These are phyloP conservation scores for Struthio camelus DNA, from an alignment of 2,113 vertebrate genomes.

Conservation along the genomic window DNA sequence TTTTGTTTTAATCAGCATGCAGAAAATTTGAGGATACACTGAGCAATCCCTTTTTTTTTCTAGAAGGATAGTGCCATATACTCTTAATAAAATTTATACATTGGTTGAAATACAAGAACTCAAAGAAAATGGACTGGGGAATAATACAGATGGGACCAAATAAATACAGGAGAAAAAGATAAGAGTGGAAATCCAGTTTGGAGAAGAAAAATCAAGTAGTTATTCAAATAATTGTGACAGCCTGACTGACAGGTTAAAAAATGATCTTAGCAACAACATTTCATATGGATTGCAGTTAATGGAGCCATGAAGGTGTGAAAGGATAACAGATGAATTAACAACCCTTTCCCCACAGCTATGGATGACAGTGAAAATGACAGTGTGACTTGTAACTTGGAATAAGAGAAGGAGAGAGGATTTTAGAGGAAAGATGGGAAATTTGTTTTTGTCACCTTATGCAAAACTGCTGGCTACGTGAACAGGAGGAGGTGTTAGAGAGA, in stretches of 20 bases:
- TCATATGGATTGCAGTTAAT: background rate
- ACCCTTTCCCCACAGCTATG: rapidly evolving
- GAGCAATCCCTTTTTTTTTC: background rate
- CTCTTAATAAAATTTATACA: background rate
- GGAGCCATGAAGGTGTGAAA: background rate
- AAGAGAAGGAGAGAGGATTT: background rate
- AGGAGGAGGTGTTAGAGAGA: background rate
- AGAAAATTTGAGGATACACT: background rate
- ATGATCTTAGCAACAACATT: background rate
- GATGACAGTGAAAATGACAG: background rate
- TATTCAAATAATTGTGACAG: background rate
- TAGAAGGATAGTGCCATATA: background rate
- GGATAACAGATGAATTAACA: background rate
- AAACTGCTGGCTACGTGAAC: background rate
- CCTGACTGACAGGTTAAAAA: background rate
- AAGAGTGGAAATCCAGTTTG: background rate
- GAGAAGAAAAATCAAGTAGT: background rate
- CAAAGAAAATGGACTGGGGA: background rate
- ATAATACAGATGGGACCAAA: background rate
- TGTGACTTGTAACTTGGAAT: background rate
- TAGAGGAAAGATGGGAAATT: background rate
- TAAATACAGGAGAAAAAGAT: background rate
- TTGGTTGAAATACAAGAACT: background rate
- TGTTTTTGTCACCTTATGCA: background rate
- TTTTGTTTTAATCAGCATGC: background rate